Percentiles rank a stretch among this genome's conserved stretches.
These are phyloP conservation scores for Pyrrhura leucotis DNA, from an alignment of 2,797 vertebrate species.

Conservation along the genomic window DNA sequence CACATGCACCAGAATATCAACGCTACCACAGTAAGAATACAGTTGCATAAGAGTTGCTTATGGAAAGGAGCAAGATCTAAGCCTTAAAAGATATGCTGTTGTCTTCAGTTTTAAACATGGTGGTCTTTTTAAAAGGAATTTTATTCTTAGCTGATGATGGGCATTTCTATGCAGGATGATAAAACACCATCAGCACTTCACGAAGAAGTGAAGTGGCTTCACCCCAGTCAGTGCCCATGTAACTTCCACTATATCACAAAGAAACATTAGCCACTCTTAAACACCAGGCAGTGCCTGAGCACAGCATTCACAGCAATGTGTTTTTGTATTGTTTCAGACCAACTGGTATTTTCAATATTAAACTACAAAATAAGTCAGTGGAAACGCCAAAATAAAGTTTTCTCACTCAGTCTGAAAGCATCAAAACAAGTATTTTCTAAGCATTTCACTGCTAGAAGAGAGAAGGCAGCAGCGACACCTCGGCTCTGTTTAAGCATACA, in stretches of 20 bases:
- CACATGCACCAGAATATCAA: neutral
- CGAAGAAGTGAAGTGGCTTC: neutral
- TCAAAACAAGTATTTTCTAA: neutral
- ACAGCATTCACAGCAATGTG: accelerated
- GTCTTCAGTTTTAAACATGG: neutral
- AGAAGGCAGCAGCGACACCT: neutral
- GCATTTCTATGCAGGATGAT: neutral
- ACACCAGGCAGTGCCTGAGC: neutral
- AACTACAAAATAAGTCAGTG: neutral
- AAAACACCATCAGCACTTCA: neutral
- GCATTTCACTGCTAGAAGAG: neutral
- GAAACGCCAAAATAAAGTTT: neutral
- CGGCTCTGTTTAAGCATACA: neutral
- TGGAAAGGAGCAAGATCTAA: neutral
- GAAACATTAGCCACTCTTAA: neutral
- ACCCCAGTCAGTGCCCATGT: neutral
- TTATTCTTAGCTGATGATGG: neutral
- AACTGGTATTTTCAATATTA: neutral
- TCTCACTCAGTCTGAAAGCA: neutral
- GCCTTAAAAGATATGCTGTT: neutral
- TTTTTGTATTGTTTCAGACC: neutral
- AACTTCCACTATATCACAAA: neutral
- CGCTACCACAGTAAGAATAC: neutral
- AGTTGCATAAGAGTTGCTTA: neutral
- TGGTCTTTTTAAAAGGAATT: neutral